phyloP scores from a whole-genome alignment of 2,113 vertebrate species.

The Nycticorax nycticorax region DNA sequence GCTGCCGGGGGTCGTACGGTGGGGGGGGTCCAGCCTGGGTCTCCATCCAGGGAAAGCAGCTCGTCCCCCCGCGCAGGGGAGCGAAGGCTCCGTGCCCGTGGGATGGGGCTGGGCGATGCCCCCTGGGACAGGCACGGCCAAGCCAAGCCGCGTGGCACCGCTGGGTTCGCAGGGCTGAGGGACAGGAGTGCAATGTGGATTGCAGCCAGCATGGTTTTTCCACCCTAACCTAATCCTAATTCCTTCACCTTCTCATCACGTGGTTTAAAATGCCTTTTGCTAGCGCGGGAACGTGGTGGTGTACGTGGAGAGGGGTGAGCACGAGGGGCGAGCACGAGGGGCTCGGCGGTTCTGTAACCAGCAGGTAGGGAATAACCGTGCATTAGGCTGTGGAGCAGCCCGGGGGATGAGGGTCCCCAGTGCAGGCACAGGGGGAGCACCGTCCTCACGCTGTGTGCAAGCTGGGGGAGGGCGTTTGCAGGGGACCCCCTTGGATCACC shows the following conservation, averaged over 20 bases:
- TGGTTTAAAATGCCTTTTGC: too few relatives aligned
- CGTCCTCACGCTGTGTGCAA: not conserved
- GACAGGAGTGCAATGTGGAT: fast-evolving
- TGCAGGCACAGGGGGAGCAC: not conserved
- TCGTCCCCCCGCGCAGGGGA: fast-evolving
- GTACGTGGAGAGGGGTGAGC: not conserved
- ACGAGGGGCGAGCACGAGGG: not conserved
- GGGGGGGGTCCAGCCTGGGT: not conserved
- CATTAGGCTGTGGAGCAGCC: fast-evolving
- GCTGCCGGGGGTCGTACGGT: not conserved
- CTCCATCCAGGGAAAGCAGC: not conserved
- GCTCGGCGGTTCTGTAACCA: fast-evolving
- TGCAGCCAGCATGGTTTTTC: not conserved
- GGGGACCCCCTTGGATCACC: not conserved
- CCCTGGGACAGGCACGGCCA: fast-evolving
- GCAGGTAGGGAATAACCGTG: fast-evolving
- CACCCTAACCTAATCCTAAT: not conserved
- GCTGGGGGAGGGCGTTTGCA: not conserved
- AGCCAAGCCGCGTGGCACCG: fast-evolving
- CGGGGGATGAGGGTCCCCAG: not conserved
- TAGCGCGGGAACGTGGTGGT: fast-evolving
- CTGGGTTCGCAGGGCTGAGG: not conserved
- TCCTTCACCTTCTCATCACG: not conserved
- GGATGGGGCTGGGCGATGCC: not conserved
- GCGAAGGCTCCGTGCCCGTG: fast-evolving